Percentiles rank a stretch among this genome's conserved stretches.
These are phyloP conservation scores for Thermophis baileyi DNA, from an alignment of 2,113 vertebrate species.

Conservation along the genomic window DNA sequence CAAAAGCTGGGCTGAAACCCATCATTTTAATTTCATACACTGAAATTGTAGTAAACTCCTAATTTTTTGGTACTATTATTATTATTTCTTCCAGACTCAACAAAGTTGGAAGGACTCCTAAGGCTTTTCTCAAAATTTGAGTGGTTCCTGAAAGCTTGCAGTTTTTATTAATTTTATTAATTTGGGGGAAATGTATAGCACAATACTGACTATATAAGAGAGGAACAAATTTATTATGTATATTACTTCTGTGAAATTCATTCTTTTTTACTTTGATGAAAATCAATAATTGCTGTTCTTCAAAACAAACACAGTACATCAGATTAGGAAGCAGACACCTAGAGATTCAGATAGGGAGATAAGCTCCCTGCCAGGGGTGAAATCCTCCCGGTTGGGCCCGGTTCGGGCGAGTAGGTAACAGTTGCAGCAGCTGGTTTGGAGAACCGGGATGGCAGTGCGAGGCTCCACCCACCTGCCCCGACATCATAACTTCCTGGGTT, in stretches of 20 bases:
- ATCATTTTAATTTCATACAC: neutral
- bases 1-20: neutral
- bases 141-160: neutral
- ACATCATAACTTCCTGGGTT: no score
- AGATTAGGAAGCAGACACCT: neutral
- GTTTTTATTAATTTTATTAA: neutral
- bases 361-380: no score
- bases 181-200: neutral
- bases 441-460: no score
- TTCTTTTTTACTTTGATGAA: fast-evolving
- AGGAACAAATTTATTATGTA: neutral
- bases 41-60: neutral
- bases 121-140: neutral
- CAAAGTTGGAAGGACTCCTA: neutral
- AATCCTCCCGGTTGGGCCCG: no score
- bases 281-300: neutral
- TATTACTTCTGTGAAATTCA: neutral
- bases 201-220: neutral
- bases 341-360: neutral
- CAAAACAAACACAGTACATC: fast-evolving
- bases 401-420: no score
- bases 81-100: neutral
- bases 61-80: neutral
- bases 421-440: no score
- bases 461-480: no score